A percentile compares a stretch with the other conserved stretches of the same genome.
These are phyloP conservation scores for Epicauta chinensis DNA, from an alignment of 1,140 invertebrate genomes.

Conservation along the genomic window DNA sequence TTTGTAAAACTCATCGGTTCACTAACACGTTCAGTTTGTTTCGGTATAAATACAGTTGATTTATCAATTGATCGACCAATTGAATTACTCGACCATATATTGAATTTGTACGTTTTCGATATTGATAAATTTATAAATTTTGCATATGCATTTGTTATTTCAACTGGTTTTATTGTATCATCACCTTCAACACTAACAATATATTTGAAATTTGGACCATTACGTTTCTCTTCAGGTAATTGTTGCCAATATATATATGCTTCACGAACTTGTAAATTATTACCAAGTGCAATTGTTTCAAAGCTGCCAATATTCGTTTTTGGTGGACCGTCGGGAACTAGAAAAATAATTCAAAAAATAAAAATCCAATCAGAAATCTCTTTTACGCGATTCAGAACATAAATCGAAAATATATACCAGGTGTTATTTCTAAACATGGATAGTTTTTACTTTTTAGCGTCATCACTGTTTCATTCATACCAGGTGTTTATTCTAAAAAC, in stretches of 20 bases:
- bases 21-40: conserved; percentile 45
- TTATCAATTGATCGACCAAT: conserved; percentile 50
- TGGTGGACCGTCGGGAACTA: conserved; percentile 54
- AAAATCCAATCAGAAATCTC: too few species aligned
- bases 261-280: conserved; percentile 42
- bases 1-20: conserved; percentile 59
- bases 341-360: conserved; percentile 14
- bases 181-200: conserved; percentile 42
- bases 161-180: conserved; percentile 37
- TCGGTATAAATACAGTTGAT: conserved; percentile 56
- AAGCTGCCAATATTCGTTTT: conserved; percentile 59
- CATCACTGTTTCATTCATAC: too few species aligned
- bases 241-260: conserved; percentile 66
- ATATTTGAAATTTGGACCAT: conserved; percentile 51
- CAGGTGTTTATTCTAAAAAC: too few species aligned
- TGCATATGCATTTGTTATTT: conserved; percentile 48
- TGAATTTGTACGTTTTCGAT: conserved; percentile 45
- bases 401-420: too few species aligned
- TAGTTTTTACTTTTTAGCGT: too few species aligned
- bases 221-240: conserved; percentile 53
- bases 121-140: conserved; percentile 47
- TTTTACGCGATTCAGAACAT: too few species aligned
- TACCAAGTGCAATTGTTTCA: conserved; percentile 49
- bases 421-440: too few species aligned
- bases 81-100: conserved; percentile 50